Base-by-base conservation (phyloP, 2,113 vertebrate species). In the Isichthys henryi region DNA sequence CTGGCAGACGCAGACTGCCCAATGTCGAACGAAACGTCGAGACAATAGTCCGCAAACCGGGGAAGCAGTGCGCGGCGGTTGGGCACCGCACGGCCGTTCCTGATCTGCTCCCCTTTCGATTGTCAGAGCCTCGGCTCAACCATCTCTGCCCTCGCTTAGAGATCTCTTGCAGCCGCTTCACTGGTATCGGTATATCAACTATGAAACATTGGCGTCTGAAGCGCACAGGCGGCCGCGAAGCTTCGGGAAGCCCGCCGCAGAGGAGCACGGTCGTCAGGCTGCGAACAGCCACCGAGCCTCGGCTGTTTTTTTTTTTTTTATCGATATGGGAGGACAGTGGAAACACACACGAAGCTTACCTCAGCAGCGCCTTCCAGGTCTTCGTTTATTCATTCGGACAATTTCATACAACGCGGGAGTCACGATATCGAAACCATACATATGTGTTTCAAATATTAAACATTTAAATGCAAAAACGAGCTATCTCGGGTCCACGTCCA, bases 401-500 rank as follows among this genome's bases (percentile, higher is more conserved):
- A 11, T 77, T 82, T 88, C 31, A 23, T 53, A 87, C 90, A 31
- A 88, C 27, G 52, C 91, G 86, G 90, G 87, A 85, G 88, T 74
- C 90, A 87, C 90, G 86, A 85, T 90, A 91, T 89, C 87, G 90
- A 91, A 91, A 90, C 58, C 58, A 88, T 91, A 90, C 15, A 87
- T 21, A 17, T 80, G 5, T 80, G 3, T 19, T 35, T 91, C 90
- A 92, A 93, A 94, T 92, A 92, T 43, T 90, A 91, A 91, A 89
- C 93, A 92, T 93, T 91, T 93, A 92, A 93, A 92, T 89, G 93
- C 92, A 92, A 92, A n/a, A 27, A 91, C 94, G 93, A 93, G 93
- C 93, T 84, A 93, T 96, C 94, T 94, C 95, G 95, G n/a, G 9
- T 95, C 93, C 94, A 27, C 86, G 31, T 77, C 91, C 91, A 91